Conservation (phyloP, 2,888 invertebrate genomes). For the Serrognathus titanus region DNA sequence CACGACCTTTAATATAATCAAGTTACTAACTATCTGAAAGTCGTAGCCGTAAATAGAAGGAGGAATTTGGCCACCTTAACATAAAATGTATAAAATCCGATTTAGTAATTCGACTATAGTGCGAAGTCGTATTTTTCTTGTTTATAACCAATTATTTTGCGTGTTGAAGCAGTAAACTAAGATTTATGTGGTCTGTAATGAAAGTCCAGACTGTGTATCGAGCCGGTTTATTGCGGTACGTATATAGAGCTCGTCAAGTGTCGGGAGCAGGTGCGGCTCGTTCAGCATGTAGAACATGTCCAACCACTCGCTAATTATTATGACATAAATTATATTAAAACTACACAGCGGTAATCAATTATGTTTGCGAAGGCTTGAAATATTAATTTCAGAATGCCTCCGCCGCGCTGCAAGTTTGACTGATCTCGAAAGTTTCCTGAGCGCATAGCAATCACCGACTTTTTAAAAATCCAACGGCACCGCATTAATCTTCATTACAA, state of each 20-base stretch:
- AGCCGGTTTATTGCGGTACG: constrained; percentile 26
- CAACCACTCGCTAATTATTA: constrained; percentile 44
- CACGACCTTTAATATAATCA: too few relatives aligned
- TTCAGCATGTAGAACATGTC: constrained; percentile 34
- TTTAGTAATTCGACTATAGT: too few relatives aligned
- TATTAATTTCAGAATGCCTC: not conserved
- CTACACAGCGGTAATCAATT: constrained; percentile 43
- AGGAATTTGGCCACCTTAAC: too few relatives aligned
- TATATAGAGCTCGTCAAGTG: constrained; percentile 31
- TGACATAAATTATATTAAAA: constrained; percentile 47
- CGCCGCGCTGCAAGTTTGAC: not conserved
- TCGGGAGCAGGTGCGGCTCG: constrained; percentile 39
- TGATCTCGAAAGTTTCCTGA: not conserved
- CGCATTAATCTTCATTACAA: constrained; percentile 23
- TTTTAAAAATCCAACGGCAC: not conserved
- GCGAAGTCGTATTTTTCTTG: not conserved
- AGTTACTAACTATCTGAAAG: too few relatives aligned
- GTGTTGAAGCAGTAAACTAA: constrained; percentile 28
- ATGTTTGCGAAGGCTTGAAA: constrained; percentile 20
- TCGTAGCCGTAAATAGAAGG: too few relatives aligned
- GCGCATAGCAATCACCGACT: not conserved
- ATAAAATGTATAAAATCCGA: too few relatives aligned
- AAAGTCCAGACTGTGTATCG: constrained; percentile 24
- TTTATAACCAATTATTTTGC: constrained; percentile 18
- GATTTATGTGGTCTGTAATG: constrained; percentile 32